These are phyloP conservation scores for Dasypogon diadema DNA, from an alignment of 2,888 invertebrate species.

Conservation along the genomic window DNA sequence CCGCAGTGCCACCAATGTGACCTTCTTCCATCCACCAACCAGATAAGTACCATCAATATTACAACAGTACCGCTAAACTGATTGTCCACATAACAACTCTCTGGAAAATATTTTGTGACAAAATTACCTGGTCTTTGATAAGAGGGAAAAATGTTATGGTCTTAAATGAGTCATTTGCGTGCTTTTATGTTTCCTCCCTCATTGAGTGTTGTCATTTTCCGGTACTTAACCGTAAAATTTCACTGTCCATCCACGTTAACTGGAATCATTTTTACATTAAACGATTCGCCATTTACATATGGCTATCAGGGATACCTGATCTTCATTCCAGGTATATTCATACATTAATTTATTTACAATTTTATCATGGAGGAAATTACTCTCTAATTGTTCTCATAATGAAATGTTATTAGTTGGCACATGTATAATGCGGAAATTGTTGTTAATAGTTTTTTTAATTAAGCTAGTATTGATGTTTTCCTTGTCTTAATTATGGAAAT, in stretches of 20 bases:
- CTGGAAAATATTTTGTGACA: conserved; percentile 27
- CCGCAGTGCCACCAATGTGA: too few relatives aligned
- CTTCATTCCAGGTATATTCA: conserved; percentile 11
- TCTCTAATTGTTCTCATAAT: conserved; percentile 33
- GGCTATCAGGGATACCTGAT: conserved; percentile 10
- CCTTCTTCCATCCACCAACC: not conserved
- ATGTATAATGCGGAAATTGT: too few relatives aligned
- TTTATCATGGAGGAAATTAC: not conserved
- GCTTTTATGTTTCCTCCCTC: conserved; percentile 28
- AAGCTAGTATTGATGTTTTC: too few relatives aligned
- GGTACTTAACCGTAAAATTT: conserved; percentile 11
- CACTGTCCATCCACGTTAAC: conserved; percentile 4
- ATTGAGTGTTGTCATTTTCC: conserved; percentile 15
- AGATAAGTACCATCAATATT: conserved; percentile 12
- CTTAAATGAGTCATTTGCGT: conserved; percentile 51
- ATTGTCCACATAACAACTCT: not conserved
- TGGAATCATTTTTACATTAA: conserved; percentile 6
- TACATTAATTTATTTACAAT: not conserved
- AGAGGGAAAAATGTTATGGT: conserved; percentile 43
- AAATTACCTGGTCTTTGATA: conserved; percentile 47
- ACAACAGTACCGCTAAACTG: not conserved
- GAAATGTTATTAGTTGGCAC: too few relatives aligned
- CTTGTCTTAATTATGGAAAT: too few relatives aligned
- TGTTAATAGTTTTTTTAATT: too few relatives aligned
- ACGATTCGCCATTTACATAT: conserved; percentile 31